These are phyloP conservation scores for Prosopocoilus inquinatus DNA, from an alignment of 2,888 invertebrate genomes.

Conservation along the genomic window DNA sequence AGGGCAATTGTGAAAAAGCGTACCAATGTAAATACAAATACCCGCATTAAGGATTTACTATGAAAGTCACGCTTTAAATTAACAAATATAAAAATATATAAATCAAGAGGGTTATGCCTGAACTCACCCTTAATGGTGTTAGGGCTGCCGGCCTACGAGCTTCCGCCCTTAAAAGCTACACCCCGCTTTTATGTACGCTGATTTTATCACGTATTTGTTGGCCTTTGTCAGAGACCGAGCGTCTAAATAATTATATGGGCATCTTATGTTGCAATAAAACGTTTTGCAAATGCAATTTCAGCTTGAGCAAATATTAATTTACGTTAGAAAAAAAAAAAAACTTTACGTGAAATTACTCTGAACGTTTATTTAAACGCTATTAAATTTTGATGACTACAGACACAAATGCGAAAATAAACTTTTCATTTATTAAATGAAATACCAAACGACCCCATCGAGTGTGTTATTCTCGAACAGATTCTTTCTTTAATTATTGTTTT, in stretches of 20 bases:
- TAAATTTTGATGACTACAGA: no score
- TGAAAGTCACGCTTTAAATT: constrained; percentile 32
- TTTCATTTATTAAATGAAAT: no score
- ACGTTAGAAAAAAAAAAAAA: no score
- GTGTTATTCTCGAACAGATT: no score
- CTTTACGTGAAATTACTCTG: no score
- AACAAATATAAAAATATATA: constrained; percentile 35
- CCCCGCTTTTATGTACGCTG: constrained; percentile 26
- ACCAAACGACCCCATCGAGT: no score
- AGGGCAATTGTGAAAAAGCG: no score
- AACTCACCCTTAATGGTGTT: constrained; percentile 31
- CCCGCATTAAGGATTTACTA: constrained; percentile 22
- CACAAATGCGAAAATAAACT: no score
- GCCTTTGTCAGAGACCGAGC: constrained; percentile 26
- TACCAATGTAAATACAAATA: constrained; percentile 14
- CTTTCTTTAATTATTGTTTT: no score
- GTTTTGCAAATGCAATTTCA: no score
- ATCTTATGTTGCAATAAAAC: constrained; percentile 1
- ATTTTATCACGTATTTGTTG: constrained; percentile 28
- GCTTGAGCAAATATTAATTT: no score
- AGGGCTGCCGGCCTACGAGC: constrained; percentile 28
- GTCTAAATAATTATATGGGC: constrained; percentile 25
- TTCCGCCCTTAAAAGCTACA: constrained; percentile 30
- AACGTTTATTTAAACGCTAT: no score
- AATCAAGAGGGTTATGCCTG: constrained; percentile 31